Conservation (phyloP, 2,888 invertebrate genomes). For the Aproaerema taeniolella region DNA sequence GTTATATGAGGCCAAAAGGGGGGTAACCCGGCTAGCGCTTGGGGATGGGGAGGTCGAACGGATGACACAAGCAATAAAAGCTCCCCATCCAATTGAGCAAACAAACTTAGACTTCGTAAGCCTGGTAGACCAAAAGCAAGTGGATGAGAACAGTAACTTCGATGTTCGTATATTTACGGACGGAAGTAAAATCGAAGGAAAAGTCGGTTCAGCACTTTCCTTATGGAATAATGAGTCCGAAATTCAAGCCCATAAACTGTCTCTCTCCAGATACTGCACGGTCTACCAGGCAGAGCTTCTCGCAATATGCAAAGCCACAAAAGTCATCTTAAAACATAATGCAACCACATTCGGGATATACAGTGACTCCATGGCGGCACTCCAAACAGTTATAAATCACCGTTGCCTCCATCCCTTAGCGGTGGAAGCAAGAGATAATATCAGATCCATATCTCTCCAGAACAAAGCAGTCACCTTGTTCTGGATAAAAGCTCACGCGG, state of each 20-base stretch:
- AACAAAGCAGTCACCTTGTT: neutral
- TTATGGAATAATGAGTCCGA: neutral
- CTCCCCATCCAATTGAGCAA: neutral
- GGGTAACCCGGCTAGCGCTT: neutral
- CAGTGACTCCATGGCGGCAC: slow-evolving; percentile 3
- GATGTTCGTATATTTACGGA: neutral
- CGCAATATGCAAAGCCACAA: neutral
- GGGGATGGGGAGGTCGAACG: neutral
- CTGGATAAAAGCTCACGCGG: slow-evolving; percentile 1
- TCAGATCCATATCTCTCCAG: neutral
- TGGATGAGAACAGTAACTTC: neutral
- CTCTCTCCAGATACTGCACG: neutral
- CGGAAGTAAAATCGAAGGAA: neutral
- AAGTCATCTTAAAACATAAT: neutral
- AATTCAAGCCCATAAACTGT: neutral
- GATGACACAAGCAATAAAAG: neutral
- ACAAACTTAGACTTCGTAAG: neutral
- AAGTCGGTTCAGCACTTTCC: neutral
- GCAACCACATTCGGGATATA: neutral
- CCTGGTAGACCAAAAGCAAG: neutral
- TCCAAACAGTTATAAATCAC: neutral
- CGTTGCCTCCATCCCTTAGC: neutral
- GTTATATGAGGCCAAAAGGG: slow-evolving; percentile 2
- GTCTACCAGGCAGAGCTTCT: slow-evolving; percentile 1
- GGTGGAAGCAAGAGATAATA: neutral